Base-by-base conservation (phyloP, 2,797 vertebrate genomes). In the Pteronotus mesoamericanus region DNA sequence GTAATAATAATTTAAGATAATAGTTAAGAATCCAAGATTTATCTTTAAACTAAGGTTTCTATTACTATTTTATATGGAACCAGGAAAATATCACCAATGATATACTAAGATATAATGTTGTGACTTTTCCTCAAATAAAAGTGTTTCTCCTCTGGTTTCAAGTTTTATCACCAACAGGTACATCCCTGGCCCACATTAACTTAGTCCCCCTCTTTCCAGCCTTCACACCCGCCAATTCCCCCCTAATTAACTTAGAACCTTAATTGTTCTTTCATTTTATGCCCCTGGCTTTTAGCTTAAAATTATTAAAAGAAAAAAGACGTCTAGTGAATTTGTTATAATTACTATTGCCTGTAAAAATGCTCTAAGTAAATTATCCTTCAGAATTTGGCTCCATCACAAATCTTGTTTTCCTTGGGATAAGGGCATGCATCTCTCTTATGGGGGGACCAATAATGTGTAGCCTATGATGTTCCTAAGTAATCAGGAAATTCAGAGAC, bases 271-370 rank as follows among this genome's bases (percentile, higher is more conserved):
- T 92, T 96, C 39, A 61, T 78, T 24, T 64, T 92, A 86, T 44
- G 32, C 14, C 39, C 18, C 75, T 93, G 39, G 4, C 24, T 96
- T 96, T 89, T 55, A 79, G 18, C 78, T 59, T 87, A 95, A 87
- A 93, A 68, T 64, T 14, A 80, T 46, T 78, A 39, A 55, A 87
- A 93, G 12, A 68, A 74, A 78, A 78, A 86, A 26, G 48, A 82
- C 15, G 37, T 6, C 15, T 66, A 75, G 78, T 53, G 1, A 61
- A 77, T 94, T 86, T 72, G 1, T 12, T 86, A 34, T 88, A 82
- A 82, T 75, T 48, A 29, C 88, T 72, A 94, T 69, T n/a, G 32
- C 2, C 12, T 82, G 64, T 71, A 59, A 91, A 95, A 91, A 69
- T 55, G 9, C 10, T 75, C 2, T 37, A 82, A 57, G 19, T 78